Evolutionary conservation across 1,140 invertebrate species (phyloP).

Genomic region (Nylanderia fulva): DNA sequence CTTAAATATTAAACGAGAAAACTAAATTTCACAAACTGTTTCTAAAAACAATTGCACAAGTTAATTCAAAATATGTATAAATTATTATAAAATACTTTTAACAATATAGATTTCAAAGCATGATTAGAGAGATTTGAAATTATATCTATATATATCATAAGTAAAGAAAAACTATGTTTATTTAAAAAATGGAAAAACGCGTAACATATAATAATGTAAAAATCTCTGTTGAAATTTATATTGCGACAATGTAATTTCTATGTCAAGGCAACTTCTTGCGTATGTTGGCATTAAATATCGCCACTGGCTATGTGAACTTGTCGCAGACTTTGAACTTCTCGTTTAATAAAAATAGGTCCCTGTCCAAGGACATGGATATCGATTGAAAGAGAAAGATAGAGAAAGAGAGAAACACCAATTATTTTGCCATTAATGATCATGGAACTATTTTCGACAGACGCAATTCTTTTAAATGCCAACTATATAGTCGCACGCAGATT

Average conservation of each 20-base stretch:
- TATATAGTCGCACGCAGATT: neutral
- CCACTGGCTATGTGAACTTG: neutral
- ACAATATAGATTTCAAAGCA: neutral
- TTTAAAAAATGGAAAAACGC: neutral
- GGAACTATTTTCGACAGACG: neutral
- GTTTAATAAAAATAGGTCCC: conserved; percentile 3
- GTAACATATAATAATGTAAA: conserved; percentile 16
- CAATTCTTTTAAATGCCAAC: conserved; percentile 10
- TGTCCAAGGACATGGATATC: conserved; percentile 6
- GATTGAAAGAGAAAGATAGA: neutral
- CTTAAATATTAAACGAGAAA: neutral
- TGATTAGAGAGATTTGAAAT: neutral
- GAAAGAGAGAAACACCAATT: neutral
- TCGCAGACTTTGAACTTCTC: conserved; percentile 28
- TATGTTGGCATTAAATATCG: conserved; percentile 21
- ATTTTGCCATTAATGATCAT: neutral
- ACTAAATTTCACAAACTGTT: conserved; percentile 6
- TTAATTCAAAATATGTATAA: neutral
- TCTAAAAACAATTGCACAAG: neutral
- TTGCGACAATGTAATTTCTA: conserved; percentile 15
- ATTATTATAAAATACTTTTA: neutral
- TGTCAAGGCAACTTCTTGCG: conserved; percentile 1
- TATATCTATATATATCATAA: neutral
- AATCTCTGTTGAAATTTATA: conserved; percentile 29
- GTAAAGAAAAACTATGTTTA: conserved; percentile 1